These are phyloP conservation scores for Cynopterus brachyotis DNA, from an alignment of 2,113 vertebrate genomes.

Conservation along the genomic window DNA sequence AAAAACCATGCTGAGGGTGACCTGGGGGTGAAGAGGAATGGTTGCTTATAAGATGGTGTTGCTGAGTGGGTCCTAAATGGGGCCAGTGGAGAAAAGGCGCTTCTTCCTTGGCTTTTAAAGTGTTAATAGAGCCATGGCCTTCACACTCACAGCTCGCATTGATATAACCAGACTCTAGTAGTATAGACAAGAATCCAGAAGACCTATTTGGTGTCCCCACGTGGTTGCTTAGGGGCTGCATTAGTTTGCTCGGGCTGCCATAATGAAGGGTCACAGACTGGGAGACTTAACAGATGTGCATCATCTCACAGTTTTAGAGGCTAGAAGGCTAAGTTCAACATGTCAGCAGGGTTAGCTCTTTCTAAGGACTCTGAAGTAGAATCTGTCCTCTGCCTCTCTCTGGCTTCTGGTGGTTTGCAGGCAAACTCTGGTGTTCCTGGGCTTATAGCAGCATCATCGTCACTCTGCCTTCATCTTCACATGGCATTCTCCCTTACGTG, in stretches of 20 bases:
- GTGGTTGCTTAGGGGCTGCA: not conserved
- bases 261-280: not conserved
- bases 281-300: not conserved
- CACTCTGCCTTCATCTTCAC: not conserved
- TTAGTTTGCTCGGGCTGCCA: not conserved
- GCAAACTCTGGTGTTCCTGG: not conserved
- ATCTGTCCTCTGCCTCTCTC: not conserved
- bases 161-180: too few species aligned
- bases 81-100: not conserved
- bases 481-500: fast-evolving
- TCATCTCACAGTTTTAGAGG: not conserved
- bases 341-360: not conserved
- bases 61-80: not conserved
- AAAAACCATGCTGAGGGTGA: not conserved
- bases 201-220: not conserved
- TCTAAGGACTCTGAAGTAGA: not conserved
- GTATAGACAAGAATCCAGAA: not conserved
- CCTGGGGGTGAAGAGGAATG: not conserved
- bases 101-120: not conserved
- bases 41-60: not conserved
- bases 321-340: not conserved
- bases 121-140: not conserved
- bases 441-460: not conserved
- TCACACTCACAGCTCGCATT: not conserved
- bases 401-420: not conserved